These are phyloP conservation scores for Pimephales promelas DNA, from an alignment of 2,113 vertebrate species.

Conservation along the genomic window DNA sequence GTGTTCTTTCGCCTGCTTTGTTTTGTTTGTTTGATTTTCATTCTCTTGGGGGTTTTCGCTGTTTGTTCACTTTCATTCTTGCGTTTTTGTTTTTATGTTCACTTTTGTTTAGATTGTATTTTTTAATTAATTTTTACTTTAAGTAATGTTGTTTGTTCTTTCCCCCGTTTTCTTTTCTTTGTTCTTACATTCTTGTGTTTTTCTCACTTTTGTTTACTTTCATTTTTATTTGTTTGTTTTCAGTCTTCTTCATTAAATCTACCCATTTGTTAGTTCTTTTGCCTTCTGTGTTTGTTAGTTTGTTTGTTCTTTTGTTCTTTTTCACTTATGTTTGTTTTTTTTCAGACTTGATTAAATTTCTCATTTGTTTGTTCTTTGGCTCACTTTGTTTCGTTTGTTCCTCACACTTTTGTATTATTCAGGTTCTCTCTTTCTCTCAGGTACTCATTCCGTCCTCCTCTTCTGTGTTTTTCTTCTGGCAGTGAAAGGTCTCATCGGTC, in stretches of 20 bases:
- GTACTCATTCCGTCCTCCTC: background rate
- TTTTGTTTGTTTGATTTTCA: background rate
- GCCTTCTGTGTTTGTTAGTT: background rate
- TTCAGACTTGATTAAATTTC: background rate
- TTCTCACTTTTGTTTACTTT: background rate
- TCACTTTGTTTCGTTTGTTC: no score
- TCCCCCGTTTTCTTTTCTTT: background rate
- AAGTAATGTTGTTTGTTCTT: background rate
- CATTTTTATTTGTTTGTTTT: background rate
- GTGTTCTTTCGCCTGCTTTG: background rate
- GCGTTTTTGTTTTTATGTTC: no score
- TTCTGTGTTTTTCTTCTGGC: conserved; percentile 8
- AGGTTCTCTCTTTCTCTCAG: no score
- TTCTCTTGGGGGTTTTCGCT: no score
- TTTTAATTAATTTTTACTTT: background rate
- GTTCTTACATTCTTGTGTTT: background rate
- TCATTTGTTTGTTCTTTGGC: background rate
- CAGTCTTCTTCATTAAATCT: background rate
- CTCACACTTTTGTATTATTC: no score
- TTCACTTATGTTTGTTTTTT: background rate
- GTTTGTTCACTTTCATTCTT: no score
- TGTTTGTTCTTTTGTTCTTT: background rate
- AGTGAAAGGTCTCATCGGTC: conserved; percentile 2
- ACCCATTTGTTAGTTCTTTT: no score
- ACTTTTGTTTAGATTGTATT: no score